A percentile compares a stretch with the other conserved stretches of the same genome.
Evolutionary conservation across 2,888 invertebrate genomes (phyloP).

Genomic region (Keiferia lycopersicella): DNA sequence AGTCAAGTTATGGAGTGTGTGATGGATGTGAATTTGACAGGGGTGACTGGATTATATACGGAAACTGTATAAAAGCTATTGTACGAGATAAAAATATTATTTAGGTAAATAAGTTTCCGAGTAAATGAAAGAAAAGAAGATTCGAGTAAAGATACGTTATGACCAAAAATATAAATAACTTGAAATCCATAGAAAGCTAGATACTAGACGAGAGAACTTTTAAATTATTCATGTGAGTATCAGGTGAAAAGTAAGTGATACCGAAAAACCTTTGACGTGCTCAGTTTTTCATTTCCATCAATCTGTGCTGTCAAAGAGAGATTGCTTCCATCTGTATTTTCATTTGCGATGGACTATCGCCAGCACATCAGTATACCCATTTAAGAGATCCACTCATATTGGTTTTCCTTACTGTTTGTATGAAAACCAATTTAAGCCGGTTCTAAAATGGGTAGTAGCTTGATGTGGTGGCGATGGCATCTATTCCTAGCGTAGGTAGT

Average conservation of each 20-base stretch:
- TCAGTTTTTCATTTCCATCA: constrained; percentile 33
- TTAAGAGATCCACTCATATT: too few species aligned
- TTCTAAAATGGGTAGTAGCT: too few species aligned
- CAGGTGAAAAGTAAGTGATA: not conserved
- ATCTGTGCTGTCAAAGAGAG: constrained; percentile 37
- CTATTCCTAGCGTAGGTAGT: not conserved
- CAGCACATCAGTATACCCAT: too few species aligned
- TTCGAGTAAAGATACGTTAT: too few species aligned
- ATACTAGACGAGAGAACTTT: not conserved
- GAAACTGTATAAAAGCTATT: not conserved
- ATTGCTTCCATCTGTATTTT: constrained; percentile 34
- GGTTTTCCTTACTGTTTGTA: too few species aligned
- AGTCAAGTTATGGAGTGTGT: constrained; percentile 19
- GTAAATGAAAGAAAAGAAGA: too few species aligned
- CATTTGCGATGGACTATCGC: not conserved
- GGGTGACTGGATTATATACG: not conserved
- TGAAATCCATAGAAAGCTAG: too few species aligned
- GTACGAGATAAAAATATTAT: not conserved
- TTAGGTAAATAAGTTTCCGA: not conserved
- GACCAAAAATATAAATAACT: not conserved
- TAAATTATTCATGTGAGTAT: not conserved
- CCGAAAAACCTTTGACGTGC: not conserved
- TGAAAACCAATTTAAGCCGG: too few species aligned
- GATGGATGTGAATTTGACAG: not conserved
- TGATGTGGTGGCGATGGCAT: too few species aligned